A percentile compares a stretch with the other conserved stretches of the same genome.
Evolutionary conservation across 2,797 vertebrate species (phyloP).

Genomic region (Pteropus rufus): DNA sequence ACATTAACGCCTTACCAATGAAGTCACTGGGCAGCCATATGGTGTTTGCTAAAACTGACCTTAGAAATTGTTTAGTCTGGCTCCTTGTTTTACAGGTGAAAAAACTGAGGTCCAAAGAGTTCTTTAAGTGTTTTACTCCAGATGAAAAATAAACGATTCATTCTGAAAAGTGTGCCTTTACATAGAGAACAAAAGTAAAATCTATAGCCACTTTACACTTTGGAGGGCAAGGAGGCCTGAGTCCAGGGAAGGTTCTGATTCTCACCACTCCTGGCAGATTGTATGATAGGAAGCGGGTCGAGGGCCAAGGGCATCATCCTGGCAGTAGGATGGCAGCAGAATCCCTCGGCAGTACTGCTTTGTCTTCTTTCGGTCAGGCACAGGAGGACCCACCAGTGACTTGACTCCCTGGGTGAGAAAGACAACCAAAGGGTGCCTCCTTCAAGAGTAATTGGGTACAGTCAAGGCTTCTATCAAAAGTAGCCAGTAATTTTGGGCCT

Average conservation of each 20-base stretch:
- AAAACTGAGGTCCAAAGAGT: background rate
- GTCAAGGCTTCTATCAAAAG: background rate
- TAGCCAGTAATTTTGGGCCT: background rate
- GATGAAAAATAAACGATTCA: background rate
- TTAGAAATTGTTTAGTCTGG: background rate
- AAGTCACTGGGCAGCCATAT: background rate
- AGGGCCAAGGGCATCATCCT: background rate
- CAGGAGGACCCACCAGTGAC: background rate
- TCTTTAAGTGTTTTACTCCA: background rate
- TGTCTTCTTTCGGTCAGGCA: background rate
- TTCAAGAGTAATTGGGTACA: background rate
- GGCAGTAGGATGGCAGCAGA: background rate
- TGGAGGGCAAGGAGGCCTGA: background rate
- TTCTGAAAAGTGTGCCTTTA: background rate
- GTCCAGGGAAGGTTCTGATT: background rate
- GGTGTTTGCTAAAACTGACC: background rate
- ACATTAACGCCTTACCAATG: background rate
- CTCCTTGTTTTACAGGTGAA: background rate
- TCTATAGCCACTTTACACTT: background rate
- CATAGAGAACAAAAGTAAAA: background rate
- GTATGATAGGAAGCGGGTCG: background rate
- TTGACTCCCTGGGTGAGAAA: background rate
- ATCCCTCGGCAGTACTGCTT: background rate
- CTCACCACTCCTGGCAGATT: background rate
- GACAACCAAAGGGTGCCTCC: background rate